Conservation (phyloP, 2,797 vertebrate species). For the Sebastes matsubarae region DNA sequence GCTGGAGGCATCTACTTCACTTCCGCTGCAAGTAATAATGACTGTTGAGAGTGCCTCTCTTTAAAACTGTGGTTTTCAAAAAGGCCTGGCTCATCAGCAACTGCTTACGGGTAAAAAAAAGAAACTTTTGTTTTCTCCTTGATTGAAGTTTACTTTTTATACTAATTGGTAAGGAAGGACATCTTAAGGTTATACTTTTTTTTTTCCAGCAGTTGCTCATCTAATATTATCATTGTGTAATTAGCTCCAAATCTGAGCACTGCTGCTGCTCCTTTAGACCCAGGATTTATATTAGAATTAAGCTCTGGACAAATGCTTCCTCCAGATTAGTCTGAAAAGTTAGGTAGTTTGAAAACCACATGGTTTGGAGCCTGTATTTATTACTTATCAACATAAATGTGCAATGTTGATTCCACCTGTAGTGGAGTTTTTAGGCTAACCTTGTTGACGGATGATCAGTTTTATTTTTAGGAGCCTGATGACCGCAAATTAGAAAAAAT, state of each 20-base stretch:
- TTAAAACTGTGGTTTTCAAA: background rate
- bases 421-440: background rate
- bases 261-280: background rate
- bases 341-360: background rate
- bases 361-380: background rate
- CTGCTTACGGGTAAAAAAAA: background rate
- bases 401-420: background rate
- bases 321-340: background rate
- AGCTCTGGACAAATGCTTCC: background rate
- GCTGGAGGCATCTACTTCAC: background rate
- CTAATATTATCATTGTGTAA: background rate
- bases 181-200: background rate
- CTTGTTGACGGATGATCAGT: background rate
- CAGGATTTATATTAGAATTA: background rate
- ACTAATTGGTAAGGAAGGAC: slow-evolving; percentile 8
- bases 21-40: background rate
- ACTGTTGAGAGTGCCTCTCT: background rate
- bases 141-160: slow-evolving; percentile 7
- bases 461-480: background rate
- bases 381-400: background rate
- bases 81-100: slow-evolving; percentile 1
- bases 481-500: background rate
- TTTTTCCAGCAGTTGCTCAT: background rate
- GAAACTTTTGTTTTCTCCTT: background rate
- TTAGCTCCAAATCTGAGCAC: background rate